These are phyloP conservation scores for Microplitis manilae DNA, from an alignment of 2,888 invertebrate species.

Conservation along the genomic window DNA sequence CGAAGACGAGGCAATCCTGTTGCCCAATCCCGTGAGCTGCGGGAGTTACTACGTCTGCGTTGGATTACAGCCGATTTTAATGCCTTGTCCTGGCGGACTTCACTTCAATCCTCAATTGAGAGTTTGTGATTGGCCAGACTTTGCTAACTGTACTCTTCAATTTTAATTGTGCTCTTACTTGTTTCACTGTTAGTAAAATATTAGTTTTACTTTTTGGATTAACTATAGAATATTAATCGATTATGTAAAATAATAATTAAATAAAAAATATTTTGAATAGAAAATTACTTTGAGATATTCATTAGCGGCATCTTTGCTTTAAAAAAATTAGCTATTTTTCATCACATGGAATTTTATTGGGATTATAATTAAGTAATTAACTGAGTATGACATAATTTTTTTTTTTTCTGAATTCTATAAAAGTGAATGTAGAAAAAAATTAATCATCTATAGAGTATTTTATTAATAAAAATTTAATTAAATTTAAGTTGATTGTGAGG, in stretches of 20 bases:
- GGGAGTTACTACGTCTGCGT: constrained; percentile 56
- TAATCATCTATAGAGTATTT: not conserved
- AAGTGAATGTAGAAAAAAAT: constrained; percentile 47
- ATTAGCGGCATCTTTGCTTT: not conserved
- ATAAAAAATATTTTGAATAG: not conserved
- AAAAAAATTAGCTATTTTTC: too few species aligned
- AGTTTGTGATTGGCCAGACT: constrained; percentile 58
- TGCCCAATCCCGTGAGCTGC: constrained; percentile 58
- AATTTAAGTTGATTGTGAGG: constrained; percentile 3
- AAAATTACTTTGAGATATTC: not conserved
- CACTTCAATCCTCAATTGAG: constrained; percentile 55
- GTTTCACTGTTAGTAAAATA: not conserved
- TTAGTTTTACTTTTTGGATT: not conserved
- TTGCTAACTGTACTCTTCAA: constrained; percentile 51
- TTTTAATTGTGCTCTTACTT: not conserved
- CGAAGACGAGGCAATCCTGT: constrained; percentile 49
- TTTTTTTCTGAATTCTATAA: not conserved
- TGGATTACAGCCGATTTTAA: constrained; percentile 47
- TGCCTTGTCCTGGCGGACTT: constrained; percentile 57
- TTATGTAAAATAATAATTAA: too few species aligned
- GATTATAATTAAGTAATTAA: too few species aligned
- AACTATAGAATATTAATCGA: too few species aligned
- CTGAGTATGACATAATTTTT: not conserved
- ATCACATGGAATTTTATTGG: too few species aligned
- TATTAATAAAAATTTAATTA: constrained; percentile 5